Evolutionary conservation across 1,140 invertebrate species (phyloP).

Genomic region (Hycleus phaleratus): DNA sequence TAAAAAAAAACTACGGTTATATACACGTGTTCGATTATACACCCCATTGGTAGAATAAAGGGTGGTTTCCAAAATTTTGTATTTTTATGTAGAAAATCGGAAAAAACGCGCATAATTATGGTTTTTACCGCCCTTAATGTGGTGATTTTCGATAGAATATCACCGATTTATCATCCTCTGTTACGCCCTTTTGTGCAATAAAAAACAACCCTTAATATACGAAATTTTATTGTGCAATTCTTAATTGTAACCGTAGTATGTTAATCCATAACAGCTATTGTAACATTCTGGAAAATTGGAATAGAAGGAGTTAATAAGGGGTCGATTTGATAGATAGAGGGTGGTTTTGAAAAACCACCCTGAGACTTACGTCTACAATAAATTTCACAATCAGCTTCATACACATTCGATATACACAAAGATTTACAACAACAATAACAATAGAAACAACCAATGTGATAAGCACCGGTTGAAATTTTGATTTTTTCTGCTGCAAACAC

Average conservation of each 20-base stretch:
- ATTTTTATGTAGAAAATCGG: conserved; percentile 2
- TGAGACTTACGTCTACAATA: conserved; percentile 46
- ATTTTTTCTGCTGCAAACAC: conserved; percentile 37
- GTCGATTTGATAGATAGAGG: not conserved
- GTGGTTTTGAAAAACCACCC: not conserved
- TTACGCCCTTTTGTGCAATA: conserved; percentile 3
- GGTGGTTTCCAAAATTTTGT: not conserved
- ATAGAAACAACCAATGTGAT: conserved; percentile 46
- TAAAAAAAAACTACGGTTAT: not conserved
- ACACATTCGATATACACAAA: conserved; percentile 43
- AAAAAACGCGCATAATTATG: conserved; percentile 12
- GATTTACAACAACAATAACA: conserved; percentile 47
- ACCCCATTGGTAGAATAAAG: not conserved
- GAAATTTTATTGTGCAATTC: not conserved
- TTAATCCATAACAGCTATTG: conserved; percentile 23
- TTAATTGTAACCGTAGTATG: conserved; percentile 21
- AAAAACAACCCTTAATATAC: conserved; percentile 6
- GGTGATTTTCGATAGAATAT: conserved; percentile 15
- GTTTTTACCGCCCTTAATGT: conserved; percentile 4
- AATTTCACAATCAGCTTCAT: conserved; percentile 45
- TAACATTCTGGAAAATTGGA: conserved; percentile 25
- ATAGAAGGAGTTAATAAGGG: conserved; percentile 1
- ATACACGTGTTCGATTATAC: conserved; percentile 1
- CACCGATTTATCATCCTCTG: conserved; percentile 9
- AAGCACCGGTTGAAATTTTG: conserved; percentile 41